phyloP scores from a whole-genome alignment of 2,888 invertebrate species.

The Nasonia oneida region DNA sequence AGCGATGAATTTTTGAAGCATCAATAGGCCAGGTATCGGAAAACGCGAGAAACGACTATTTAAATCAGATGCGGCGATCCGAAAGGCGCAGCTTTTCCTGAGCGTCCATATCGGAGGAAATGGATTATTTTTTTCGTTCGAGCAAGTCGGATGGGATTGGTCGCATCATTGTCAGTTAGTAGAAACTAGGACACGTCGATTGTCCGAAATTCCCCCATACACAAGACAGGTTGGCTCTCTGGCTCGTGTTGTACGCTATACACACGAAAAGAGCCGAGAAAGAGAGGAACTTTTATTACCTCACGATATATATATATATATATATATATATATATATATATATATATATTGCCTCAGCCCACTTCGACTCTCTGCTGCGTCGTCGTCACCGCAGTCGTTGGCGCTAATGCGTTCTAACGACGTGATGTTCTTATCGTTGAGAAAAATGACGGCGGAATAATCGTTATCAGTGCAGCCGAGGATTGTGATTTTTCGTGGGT shows the following conservation, averaged over 20 bases:
- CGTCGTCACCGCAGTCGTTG: neutral
- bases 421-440: neutral
- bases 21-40: neutral
- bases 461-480: neutral
- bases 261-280: neutral
- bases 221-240: conserved; percentile 16
- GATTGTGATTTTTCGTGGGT: neutral
- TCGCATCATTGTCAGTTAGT: conserved; percentile 60
- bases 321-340: conserved; percentile 8
- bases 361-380: neutral
- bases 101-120: conserved; percentile 40
- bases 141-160: conserved; percentile 55
- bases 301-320: neutral
- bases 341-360: neutral
- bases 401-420: conserved; percentile 14
- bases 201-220: conserved; percentile 52
- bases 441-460: neutral
- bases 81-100: conserved; percentile 42
- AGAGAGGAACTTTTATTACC: conserved; percentile 32
- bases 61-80: conserved; percentile 24
- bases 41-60: conserved; percentile 31
- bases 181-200: conserved; percentile 59
- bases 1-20: neutral
- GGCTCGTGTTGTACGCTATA: neutral
- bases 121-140: conserved; percentile 44